Evolutionary conservation across 1,140 invertebrate genomes (phyloP), one percentile per base, ranked within the genome.

Genomic region (Hormaphis cornu): DNA sequence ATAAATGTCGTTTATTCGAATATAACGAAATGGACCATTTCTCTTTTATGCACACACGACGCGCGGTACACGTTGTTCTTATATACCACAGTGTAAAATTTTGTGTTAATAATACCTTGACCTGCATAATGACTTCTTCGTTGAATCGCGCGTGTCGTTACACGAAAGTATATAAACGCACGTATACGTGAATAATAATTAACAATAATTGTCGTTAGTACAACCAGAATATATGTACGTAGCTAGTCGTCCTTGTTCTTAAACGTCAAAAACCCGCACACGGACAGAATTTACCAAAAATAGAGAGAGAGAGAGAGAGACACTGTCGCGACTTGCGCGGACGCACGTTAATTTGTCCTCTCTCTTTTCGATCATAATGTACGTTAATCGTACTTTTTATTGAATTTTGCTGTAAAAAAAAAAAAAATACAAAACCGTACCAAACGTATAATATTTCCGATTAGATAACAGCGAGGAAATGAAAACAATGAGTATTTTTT

Each of bases 111-210:
- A 20, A 35, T 66, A 66, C 44, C 61, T 66, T 66, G 44, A 66
- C 61, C 61, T 20, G 44, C 18, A 66, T 63, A 63, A 63, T 63
- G 28, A 33, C 59, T 63, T 63, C 18, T 63, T 63, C 20, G 44
- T 63, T 48, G 30, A 56, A 37, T 7, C 20, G 1, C n/a, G n/a
- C n/a, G 20, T 20, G 59, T 48, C 44, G 22, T 46, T 63, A 61
- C 26, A 48, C 20, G 48, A 48, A 48, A 33, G 33, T 24, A 48
- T 20, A 30, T 9, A 37, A 3, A 37, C 6, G 12, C 28, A 18
- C 10, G 16, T 44, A 48, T 66, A 24, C 16, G 18, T 35, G 26
- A 33, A 48, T 16, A 50, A 50, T 50, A 16, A 50, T 46, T 28
- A 48, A n/a, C n/a, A n/a, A n/a, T 35, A 33, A 66, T 35, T 50